Evolutionary conservation across 2,888 invertebrate species (phyloP), one percentile per base, ranked within the genome.

Genomic region (Tetragonula carbonaria): DNA sequence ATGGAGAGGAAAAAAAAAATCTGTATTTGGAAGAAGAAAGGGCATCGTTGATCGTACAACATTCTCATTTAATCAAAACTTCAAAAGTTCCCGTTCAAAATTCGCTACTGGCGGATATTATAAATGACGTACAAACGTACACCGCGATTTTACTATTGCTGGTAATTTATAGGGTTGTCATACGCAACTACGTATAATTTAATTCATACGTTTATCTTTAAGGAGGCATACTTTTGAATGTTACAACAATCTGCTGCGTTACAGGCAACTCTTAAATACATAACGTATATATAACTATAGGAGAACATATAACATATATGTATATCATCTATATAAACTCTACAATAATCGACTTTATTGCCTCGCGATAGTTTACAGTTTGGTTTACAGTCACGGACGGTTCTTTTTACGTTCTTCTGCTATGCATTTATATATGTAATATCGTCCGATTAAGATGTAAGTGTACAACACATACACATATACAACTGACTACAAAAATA

Each of bases 291-390:
- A 51, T 38, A 65, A 55, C 53, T 71, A 71, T 65, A 70, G 63
- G 71, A 78, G 68, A 74, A 78, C 53, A 55, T 73, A 68, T 50
- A 77, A 72, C 72, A 66, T 72, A 76, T 78, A 72, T 55, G 50
- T 62, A 68, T 72, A 68, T 21, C 16, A 80, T 80, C 55, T 87
- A 63, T 84, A 73, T 70, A 53, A 28, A 66, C 66, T 63, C 82
- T 84, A 84, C 74, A 53, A 84, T 80, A 85, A 51, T 72, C 63
- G 59, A 71, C 59, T 66, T 55, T 57, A 51, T 55, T 62, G 50
- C n/a, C 21, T 66, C 74, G 57, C 74, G n/a, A 80, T 71, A 23
- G 63, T 78, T 78, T 78, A 80, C 18, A 66, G 4, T 68, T 73
- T 23, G 23, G 23, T 23, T 23, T 23, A 23, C 23, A 23, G 23